Percentiles rank a stretch among this genome's conserved stretches.
phyloP scores from a whole-genome alignment of 2,113 vertebrate species.

The Psophia crepitans region DNA sequence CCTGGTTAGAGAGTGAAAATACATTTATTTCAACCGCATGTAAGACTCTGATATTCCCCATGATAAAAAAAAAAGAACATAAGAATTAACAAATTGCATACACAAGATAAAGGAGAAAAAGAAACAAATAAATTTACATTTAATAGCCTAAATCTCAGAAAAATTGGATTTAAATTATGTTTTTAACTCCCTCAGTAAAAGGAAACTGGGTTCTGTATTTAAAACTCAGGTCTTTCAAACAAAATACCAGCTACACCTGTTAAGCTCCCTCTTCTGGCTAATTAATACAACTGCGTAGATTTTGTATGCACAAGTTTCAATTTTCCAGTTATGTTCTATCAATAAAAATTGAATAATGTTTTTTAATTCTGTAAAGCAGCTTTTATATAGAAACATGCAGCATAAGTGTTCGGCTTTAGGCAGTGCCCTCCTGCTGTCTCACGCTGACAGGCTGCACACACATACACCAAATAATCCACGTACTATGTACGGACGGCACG shows the following conservation, averaged over 20 bases:
- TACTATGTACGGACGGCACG: not conserved
- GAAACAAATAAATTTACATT: not conserved
- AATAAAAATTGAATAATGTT: not conserved
- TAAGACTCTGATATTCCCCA: not conserved
- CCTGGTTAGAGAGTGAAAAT: not conserved
- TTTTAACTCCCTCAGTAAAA: not conserved
- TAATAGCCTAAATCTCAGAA: not conserved
- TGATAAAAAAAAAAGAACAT: not conserved
- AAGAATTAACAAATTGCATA: not conserved
- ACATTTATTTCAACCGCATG: not conserved
- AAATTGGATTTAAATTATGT: not conserved
- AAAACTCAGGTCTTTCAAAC: not conserved
- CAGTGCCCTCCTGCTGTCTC: not conserved
- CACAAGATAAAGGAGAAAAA: not conserved
- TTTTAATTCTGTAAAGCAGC: not conserved
- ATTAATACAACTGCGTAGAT: not conserved
- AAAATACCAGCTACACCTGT: not conserved
- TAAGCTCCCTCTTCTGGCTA: slow-evolving; percentile 55
- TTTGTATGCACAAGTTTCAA: not conserved
- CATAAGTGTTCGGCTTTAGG: not conserved
- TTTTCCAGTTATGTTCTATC: not conserved
- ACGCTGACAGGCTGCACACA: not conserved
- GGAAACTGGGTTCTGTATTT: not conserved
- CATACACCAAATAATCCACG: fast-evolving
- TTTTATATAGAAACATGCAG: not conserved